Conservation (phyloP, 2,113 vertebrate genomes). For the Plecturocebus donacophilus region DNA sequence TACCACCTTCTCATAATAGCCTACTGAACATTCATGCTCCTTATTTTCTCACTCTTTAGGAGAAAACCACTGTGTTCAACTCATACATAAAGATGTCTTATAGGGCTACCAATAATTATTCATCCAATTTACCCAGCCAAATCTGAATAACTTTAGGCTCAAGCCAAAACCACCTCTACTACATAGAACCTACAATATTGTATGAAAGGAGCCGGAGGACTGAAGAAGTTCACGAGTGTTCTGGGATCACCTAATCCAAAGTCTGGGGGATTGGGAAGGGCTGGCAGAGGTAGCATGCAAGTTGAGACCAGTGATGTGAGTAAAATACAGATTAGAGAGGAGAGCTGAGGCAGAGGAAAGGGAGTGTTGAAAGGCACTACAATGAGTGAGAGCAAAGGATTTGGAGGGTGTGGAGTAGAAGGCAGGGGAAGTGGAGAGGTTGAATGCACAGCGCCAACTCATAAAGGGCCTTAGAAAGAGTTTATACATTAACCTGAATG, state of each 20-base stretch:
- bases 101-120: neutral
- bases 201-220: neutral
- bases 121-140: too few relatives aligned
- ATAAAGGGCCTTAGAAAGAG: neutral
- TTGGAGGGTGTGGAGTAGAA: neutral
- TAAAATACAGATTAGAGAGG: neutral
- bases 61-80: neutral
- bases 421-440: too few relatives aligned
- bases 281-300: neutral
- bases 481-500: neutral
- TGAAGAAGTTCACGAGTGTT: neutral
- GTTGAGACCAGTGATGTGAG: neutral
- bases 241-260: neutral
- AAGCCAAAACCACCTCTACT: neutral
- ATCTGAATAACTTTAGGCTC: neutral
- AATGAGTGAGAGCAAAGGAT: rapidly evolving
- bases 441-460: neutral
- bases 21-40: neutral
- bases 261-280: neutral
- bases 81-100: neutral
- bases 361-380: rapidly evolving
- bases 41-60: neutral
- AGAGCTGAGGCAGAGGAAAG: neutral
- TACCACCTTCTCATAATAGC: neutral
- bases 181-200: neutral